Evolutionary conservation across 35 echinoderm and acorn worm species (phyloP).

Genomic region (Lytechinus pictus): DNA sequence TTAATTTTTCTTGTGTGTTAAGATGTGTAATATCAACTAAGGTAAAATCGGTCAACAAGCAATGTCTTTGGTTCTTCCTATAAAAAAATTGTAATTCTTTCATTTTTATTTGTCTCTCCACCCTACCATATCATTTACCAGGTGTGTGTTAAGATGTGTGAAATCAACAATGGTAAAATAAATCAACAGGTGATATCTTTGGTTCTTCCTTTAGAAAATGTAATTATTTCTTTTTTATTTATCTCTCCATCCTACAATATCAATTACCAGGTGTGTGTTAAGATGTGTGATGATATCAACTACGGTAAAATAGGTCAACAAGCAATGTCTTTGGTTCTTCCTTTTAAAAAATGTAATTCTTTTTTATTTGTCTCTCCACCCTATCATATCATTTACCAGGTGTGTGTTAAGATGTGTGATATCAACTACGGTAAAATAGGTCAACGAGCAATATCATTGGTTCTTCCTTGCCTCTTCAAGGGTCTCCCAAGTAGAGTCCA

Average conservation of each 20-base stretch:
- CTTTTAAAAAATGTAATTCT: no score
- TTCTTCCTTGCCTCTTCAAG: slow-evolving; percentile 83
- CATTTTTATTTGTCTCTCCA: no score
- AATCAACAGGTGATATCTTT: slow-evolving; percentile 66
- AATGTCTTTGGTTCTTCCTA: no score
- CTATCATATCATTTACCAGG: slow-evolving; percentile 36
- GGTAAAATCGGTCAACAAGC: no score
- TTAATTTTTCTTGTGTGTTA: no score
- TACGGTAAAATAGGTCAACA: no score
- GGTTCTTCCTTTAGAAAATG: slow-evolving; percentile 60
- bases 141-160: slow-evolving; percentile 95
- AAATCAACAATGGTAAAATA: slow-evolving; percentile 76
- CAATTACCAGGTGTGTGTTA: slow-evolving; percentile 70
- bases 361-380: no score
- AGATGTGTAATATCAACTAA: no score
- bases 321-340: no score
- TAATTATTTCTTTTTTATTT: no score
- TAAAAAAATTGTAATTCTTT: no score
- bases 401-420: slow-evolving; percentile 94
- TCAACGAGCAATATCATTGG: slow-evolving; percentile 65
- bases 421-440: slow-evolving; percentile 80
- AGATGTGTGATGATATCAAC: slow-evolving; percentile 97
- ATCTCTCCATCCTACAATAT: no score
- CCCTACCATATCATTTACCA: background rate
- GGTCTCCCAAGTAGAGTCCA: slow-evolving; percentile 85